phyloP scores from a whole-genome alignment of 2,797 vertebrate species.

The Alauda arvensis region DNA sequence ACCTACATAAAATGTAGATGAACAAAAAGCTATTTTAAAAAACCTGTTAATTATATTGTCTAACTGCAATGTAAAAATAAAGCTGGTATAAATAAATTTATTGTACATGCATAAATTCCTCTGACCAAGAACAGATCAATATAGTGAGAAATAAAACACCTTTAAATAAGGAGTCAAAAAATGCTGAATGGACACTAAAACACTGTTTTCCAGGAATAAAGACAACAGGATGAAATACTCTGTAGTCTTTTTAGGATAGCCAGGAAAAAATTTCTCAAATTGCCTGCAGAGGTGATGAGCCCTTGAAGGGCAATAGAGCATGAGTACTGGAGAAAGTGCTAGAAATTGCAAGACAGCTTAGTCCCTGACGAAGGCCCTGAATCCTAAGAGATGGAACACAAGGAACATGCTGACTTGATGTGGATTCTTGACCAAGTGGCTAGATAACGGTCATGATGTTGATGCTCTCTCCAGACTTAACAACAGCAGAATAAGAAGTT shows the following conservation, averaged over 20 bases:
- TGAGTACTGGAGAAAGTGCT: background rate
- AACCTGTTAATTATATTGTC: background rate
- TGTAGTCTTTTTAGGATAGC: background rate
- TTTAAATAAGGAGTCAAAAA: background rate
- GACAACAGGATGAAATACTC: background rate
- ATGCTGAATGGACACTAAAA: background rate
- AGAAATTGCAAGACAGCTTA: background rate
- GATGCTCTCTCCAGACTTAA: background rate
- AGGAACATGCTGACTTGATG: background rate
- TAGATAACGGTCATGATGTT: background rate
- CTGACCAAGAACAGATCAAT: background rate
- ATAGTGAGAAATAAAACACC: background rate
- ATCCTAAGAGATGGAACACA: background rate
- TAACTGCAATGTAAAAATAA: background rate
- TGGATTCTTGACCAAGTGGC: background rate
- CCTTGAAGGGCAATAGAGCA: background rate
- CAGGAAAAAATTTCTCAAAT: background rate
- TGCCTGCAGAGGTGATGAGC: background rate
- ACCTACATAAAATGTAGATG: background rate
- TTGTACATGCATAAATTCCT: background rate
- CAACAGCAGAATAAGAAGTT: background rate
- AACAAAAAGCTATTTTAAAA: background rate
- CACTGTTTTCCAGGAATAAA: background rate
- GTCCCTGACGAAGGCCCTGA: background rate
- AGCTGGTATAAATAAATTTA: background rate